Conservation (phyloP, 2,888 invertebrate species). For the Conchocele bisecta region DNA sequence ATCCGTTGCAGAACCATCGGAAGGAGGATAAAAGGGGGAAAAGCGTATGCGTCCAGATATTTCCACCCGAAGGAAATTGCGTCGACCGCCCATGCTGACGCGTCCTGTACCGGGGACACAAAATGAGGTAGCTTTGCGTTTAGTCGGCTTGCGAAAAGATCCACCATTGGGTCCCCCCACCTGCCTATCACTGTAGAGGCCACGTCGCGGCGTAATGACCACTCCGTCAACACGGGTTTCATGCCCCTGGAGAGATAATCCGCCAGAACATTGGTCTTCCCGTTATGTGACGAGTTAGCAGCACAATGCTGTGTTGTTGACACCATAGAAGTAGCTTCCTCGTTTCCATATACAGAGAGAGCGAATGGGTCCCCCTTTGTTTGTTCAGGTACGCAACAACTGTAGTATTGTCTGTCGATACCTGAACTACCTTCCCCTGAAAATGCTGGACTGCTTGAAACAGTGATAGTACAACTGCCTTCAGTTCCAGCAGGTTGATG, state of each 20-base stretch:
- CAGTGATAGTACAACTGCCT: constrained; percentile 9
- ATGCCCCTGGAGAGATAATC: neutral
- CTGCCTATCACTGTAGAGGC: neutral
- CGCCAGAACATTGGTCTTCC: neutral
- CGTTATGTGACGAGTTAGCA: constrained; percentile 20
- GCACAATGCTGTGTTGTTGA: neutral
- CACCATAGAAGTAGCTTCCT: constrained; percentile 14
- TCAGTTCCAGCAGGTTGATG: constrained; percentile 23
- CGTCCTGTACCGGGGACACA: too few relatives aligned
- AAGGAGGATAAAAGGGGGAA: too few relatives aligned
- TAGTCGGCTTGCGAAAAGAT: too few relatives aligned
- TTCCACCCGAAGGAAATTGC: too few relatives aligned
- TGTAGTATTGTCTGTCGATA: constrained; percentile 19
- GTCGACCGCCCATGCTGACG: too few relatives aligned
- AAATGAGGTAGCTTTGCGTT: too few relatives aligned
- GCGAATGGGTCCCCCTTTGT: constrained; percentile 22
- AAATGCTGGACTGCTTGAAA: neutral
- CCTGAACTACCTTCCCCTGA: neutral
- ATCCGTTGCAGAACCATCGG: too few relatives aligned
- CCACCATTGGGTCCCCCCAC: neutral
- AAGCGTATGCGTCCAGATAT: too few relatives aligned
- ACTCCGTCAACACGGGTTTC: neutral
- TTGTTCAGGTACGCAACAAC: constrained; percentile 18
- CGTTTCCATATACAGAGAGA: neutral
- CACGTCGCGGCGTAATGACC: neutral